Evolutionary conservation across 2,888 invertebrate species (phyloP).

Genomic region (Drosophila quinaria): DNA sequence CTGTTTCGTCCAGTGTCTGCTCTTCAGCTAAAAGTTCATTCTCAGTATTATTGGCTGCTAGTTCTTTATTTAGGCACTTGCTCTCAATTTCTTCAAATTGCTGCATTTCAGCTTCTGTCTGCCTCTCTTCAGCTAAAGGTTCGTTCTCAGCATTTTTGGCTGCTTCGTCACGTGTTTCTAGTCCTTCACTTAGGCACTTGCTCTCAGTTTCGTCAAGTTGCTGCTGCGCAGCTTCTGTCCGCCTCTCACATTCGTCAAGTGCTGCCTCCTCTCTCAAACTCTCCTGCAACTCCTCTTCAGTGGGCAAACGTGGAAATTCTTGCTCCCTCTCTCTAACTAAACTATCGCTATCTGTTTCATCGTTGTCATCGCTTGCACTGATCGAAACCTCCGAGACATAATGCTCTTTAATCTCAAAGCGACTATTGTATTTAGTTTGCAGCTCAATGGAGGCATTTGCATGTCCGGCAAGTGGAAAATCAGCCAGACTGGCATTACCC

Average conservation of each 20-base stretch:
- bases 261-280: conserved; percentile 67
- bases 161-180: not conserved
- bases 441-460: conserved; percentile 80
- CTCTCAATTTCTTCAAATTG: not conserved
- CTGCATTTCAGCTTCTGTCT: not conserved
- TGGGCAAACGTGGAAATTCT: conserved; percentile 77
- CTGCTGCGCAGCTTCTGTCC: not conserved
- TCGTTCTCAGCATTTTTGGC: not conserved
- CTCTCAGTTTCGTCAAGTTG: conserved; percentile 1
- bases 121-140: not conserved
- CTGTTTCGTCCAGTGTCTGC: not conserved
- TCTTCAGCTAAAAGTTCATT: not conserved
- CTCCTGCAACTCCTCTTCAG: conserved; percentile 74
- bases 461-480: conserved; percentile 76
- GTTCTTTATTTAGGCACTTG: not conserved
- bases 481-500: conserved; percentile 84
- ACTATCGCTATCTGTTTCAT: conserved; percentile 31
- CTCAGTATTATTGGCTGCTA: not conserved
- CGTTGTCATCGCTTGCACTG: conserved; percentile 28
- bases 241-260: not conserved
- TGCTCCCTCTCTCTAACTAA: not conserved
- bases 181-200: no score
- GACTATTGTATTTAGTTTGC: conserved; percentile 80
- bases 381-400: conserved; percentile 80
- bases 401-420: conserved; percentile 81